Conservation (phyloP, 2,113 vertebrate genomes). For the Plectropomus leopardus region DNA sequence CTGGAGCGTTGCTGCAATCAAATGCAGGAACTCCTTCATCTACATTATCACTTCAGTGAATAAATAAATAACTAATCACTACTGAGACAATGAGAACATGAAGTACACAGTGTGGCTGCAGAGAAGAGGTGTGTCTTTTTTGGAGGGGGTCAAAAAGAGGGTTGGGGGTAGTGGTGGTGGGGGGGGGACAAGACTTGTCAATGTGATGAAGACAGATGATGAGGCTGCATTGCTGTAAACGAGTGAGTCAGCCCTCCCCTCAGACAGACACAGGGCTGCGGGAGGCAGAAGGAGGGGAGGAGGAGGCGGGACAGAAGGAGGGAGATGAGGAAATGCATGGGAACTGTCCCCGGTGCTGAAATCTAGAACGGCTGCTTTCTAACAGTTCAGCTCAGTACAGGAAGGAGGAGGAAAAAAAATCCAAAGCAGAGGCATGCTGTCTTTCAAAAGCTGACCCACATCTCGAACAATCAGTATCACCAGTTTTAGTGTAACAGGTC, state of each 20-base stretch:
- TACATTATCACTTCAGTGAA: constrained; percentile 18
- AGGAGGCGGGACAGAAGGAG: background rate
- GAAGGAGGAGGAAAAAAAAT: background rate
- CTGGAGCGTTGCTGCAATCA: constrained; percentile 57
- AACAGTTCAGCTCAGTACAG: constrained; percentile 41
- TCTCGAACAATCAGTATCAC: constrained; percentile 23
- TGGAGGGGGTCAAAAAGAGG: constrained; percentile 20
- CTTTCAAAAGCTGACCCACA: constrained; percentile 44
- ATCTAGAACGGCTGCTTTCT: constrained; percentile 38
- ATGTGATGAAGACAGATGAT: constrained; percentile 79
- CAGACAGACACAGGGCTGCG: constrained; percentile 49
- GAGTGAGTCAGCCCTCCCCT: constrained; percentile 79
- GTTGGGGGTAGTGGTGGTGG: constrained; percentile 8
- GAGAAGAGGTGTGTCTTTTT: constrained; percentile 21
- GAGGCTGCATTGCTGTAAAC: constrained; percentile 80
- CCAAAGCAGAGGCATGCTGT: constrained; percentile 6
- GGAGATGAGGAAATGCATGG: constrained; percentile 18
- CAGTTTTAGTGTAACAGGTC: constrained; percentile 26
- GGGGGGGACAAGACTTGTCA: constrained; percentile 57
- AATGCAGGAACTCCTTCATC: constrained; percentile 37
- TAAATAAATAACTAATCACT: background rate
- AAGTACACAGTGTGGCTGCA: background rate
- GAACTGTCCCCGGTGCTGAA: constrained; percentile 83
- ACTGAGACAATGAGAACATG: background rate
- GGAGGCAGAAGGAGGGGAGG: constrained; percentile 38